Percentiles rank a stretch among this genome's conserved stretches.
Conservation (phyloP, 2,797 vertebrate species). For the Oophaga sylvatica region DNA sequence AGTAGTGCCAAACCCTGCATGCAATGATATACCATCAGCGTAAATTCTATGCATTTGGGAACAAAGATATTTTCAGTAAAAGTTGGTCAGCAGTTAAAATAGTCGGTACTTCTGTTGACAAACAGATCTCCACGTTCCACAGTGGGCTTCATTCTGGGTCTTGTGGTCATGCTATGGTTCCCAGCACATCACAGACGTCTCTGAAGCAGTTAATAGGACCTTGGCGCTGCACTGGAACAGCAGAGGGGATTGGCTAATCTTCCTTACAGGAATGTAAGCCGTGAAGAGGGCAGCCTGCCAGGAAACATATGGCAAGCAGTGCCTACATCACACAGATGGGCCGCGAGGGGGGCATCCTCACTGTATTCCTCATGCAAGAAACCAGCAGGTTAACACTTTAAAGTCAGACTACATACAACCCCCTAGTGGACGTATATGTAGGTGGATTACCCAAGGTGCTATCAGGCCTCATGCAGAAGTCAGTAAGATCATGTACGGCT, state of each 20-base stretch:
- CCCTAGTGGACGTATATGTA: too few relatives aligned
- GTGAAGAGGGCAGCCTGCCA: constrained; percentile 32
- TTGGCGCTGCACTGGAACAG: constrained; percentile 5
- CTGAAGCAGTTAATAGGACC: background rate
- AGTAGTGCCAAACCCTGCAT: background rate
- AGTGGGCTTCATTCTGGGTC: background rate
- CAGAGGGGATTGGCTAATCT: constrained; percentile 8
- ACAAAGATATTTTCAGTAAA: background rate
- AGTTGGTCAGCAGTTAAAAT: background rate
- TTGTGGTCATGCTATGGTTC: background rate
- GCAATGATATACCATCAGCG: background rate
- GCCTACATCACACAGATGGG: constrained; percentile 12
- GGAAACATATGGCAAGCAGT: constrained; percentile 34
- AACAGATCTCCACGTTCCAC: background rate
- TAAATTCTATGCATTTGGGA: background rate
- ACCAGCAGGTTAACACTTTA: background rate
- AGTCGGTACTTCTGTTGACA: background rate
- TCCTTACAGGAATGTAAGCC: constrained; percentile 35
- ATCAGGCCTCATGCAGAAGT: too few relatives aligned
- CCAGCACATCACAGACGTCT: background rate
- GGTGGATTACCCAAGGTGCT: too few relatives aligned
- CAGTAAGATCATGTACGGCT: too few relatives aligned
- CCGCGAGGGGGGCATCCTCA: background rate
- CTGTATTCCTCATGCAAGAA: background rate
- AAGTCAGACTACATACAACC: background rate